A percentile compares a stretch with the other conserved stretches of the same genome.
Conservation (phyloP, 2,888 invertebrate species). For the Lasioglossum marginatum region DNA sequence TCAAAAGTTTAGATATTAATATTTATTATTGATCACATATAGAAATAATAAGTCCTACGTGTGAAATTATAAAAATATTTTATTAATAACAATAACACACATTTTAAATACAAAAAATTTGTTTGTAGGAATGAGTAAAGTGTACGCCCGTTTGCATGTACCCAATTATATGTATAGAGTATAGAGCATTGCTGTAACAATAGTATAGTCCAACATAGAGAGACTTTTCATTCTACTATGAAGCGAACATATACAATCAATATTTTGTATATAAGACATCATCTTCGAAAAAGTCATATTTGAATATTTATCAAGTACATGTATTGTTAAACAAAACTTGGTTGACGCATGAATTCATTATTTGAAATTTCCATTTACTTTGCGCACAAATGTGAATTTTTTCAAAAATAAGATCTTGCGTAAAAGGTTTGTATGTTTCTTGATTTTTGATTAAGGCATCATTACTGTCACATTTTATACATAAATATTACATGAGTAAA, state of each 20-base stretch:
- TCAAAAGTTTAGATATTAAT: neutral
- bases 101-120: constrained; percentile 57
- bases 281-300: constrained; percentile 12
- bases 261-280: constrained; percentile 19
- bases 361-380: neutral
- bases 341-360: neutral
- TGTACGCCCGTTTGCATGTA: constrained; percentile 17
- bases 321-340: neutral
- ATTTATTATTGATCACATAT: neutral
- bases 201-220: neutral
- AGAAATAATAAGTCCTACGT: neutral
- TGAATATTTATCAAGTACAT: neutral
- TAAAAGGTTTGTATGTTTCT: neutral
- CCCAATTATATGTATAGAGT: neutral
- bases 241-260: neutral
- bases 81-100: constrained; percentile 54
- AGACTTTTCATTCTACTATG: neutral
- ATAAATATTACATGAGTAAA: neutral
- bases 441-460: neutral
- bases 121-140: constrained; percentile 61
- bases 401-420: neutral
- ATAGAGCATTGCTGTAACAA: neutral
- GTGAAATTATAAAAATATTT: constrained; percentile 68
- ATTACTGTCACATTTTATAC: neutral
- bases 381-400: neutral